Conservation (phyloP, 2,113 vertebrate genomes). For the Gallinago jamesoni region DNA sequence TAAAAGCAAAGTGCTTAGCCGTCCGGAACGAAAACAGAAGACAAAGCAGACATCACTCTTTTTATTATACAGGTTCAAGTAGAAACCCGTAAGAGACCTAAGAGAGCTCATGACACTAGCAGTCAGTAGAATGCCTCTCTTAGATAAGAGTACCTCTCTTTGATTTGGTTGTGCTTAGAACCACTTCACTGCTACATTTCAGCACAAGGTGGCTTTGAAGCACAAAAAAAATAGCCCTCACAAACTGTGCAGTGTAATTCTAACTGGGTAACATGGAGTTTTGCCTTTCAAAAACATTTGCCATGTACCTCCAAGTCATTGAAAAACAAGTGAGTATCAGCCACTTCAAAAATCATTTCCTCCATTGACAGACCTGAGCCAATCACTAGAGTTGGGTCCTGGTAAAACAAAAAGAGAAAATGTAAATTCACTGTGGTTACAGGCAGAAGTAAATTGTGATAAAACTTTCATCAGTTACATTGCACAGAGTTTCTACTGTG, state of each 20-base stretch:
- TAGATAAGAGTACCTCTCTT: neutral
- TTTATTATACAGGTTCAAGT: neutral
- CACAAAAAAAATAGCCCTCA: neutral
- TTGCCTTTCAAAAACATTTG: neutral
- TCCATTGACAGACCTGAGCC: constrained; percentile 97
- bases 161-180: neutral
- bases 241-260: neutral
- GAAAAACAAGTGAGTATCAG: constrained; percentile 98
- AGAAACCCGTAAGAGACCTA: neutral
- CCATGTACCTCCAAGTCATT: constrained; percentile 92
- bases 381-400: constrained; percentile 93
- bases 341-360: constrained; percentile 98
- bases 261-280: neutral
- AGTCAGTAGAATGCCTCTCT: neutral
- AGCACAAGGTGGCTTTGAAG: neutral
- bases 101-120: neutral
- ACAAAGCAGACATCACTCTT: neutral
- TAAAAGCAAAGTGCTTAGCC: neutral
- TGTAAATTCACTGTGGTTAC: neutral
- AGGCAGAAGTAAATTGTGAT: neutral
- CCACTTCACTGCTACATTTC: neutral
- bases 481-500: neutral
- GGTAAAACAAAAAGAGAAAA: constrained; percentile 3
- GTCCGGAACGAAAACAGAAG: neutral
- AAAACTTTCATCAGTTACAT: neutral